These are phyloP conservation scores for Catostylus mosaicus DNA, from an alignment of 30 jellyfish, hydroid and myxozoan genomes.

Conservation along the genomic window DNA sequence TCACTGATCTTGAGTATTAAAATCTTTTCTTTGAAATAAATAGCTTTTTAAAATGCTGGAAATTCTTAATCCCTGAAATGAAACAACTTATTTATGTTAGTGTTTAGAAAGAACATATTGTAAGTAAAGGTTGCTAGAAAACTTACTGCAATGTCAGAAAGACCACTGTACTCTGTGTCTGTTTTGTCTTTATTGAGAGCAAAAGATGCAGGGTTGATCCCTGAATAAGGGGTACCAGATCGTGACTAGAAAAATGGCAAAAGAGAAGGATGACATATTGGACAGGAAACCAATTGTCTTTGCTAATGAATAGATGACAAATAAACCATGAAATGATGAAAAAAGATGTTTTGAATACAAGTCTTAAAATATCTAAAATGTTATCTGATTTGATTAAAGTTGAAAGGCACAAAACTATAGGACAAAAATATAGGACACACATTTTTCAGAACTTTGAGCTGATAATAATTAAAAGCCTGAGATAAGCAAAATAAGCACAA, in stretches of 20 bases:
- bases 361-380: not conserved
- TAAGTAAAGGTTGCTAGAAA: not conserved
- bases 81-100: too few species aligned
- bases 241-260: conserved; percentile 41
- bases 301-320: not conserved
- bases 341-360: not conserved
- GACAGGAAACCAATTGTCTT: not conserved
- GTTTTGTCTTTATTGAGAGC: conserved; percentile 68
- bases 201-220: conserved; percentile 44
- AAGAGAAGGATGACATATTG: not conserved
- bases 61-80: too few species aligned
- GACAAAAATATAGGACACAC: too few species aligned
- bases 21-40: too few species aligned
- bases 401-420: too few species aligned
- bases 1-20: too few species aligned
- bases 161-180: conserved; percentile 97
- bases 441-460: too few species aligned
- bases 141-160: conserved; percentile 96
- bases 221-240: conserved; percentile 62
- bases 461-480: too few species aligned
- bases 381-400: too few species aligned
- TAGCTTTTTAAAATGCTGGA: too few species aligned
- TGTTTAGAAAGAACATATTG: too few species aligned
- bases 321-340: not conserved
- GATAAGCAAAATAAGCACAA: too few species aligned